Percentiles rank a stretch among this genome's conserved stretches.
Evolutionary conservation across 2,888 invertebrate genomes (phyloP).

Genomic region (Perizoma affinitatum): DNA sequence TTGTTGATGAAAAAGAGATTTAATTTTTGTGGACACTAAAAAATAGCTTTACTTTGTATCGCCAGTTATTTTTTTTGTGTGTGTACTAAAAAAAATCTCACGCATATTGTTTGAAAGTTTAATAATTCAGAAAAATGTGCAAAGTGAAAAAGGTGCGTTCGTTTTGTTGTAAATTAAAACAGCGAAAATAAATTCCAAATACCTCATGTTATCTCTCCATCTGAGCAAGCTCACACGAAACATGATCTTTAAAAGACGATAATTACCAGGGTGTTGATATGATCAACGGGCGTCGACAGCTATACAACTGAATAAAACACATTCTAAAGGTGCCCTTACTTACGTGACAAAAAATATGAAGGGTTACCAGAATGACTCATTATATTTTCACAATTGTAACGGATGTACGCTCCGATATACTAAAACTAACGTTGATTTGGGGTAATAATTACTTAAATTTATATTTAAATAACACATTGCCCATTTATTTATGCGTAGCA

Average conservation of each 20-base stretch:
- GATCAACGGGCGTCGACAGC: constrained; percentile 38
- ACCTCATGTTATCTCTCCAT: constrained; percentile 34
- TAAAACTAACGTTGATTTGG: constrained; percentile 43
- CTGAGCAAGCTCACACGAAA: constrained; percentile 37
- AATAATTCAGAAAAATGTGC: background rate
- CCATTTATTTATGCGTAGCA: background rate
- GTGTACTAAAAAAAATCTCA: too few species aligned
- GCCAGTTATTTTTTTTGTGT: too few species aligned
- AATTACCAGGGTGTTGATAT: constrained; percentile 40
- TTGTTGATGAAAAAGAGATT: constrained; percentile 19
- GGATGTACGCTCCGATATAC: constrained; percentile 66
- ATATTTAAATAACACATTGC: too few species aligned
- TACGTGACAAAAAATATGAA: constrained; percentile 51
- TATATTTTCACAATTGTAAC: constrained; percentile 62
- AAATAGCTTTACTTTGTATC: too few species aligned
- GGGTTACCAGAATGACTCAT: constrained; percentile 69
- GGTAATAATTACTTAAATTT: constrained; percentile 15
- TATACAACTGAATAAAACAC: constrained; percentile 31
- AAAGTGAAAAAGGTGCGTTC: constrained; percentile 6
- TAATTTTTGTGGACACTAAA: too few species aligned
- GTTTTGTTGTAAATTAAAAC: constrained; percentile 22
- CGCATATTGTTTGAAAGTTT: background rate
- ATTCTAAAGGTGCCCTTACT: constrained; percentile 43
- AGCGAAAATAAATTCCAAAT: constrained; percentile 28
- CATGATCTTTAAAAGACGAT: constrained; percentile 41